Conservation (phyloP, 1,140 invertebrate genomes). For the Coptotermes formosanus region DNA sequence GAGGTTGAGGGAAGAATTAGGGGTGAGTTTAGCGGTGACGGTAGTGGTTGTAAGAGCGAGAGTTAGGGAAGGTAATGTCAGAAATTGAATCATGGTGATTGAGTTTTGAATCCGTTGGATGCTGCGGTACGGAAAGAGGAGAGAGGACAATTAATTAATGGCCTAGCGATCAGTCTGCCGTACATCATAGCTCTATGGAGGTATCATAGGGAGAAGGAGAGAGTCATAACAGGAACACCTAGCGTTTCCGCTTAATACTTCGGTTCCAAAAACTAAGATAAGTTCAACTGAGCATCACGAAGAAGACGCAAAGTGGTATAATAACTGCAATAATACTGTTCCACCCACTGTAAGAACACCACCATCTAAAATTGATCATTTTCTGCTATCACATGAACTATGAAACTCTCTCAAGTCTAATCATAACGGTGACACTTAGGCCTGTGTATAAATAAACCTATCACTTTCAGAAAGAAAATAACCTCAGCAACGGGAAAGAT, state of each 20-base stretch:
- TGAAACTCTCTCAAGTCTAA: too few relatives aligned
- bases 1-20: not conserved
- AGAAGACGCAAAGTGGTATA: too few relatives aligned
- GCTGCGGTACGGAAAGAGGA: not conserved
- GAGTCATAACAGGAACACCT: not conserved
- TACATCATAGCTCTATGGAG: not conserved
- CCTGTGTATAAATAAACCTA: too few relatives aligned
- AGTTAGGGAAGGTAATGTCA: constrained; percentile 11
- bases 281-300: not conserved
- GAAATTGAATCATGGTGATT: constrained; percentile 30
- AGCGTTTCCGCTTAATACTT: not conserved
- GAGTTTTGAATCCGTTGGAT: constrained; percentile 17
- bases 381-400: too few relatives aligned
- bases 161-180: not conserved
- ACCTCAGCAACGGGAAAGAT: too few relatives aligned
- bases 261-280: not conserved
- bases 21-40: not conserved
- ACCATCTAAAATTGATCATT: too few relatives aligned
- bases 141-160: constrained; percentile 12
- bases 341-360: too few relatives aligned
- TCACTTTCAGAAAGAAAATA: too few relatives aligned
- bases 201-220: too few relatives aligned
- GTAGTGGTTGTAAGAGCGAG: not conserved
- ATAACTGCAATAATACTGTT: too few relatives aligned
- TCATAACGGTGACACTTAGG: too few relatives aligned